Conservation (phyloP, 1,140 invertebrate genomes). For the Charaxes varanes region DNA sequence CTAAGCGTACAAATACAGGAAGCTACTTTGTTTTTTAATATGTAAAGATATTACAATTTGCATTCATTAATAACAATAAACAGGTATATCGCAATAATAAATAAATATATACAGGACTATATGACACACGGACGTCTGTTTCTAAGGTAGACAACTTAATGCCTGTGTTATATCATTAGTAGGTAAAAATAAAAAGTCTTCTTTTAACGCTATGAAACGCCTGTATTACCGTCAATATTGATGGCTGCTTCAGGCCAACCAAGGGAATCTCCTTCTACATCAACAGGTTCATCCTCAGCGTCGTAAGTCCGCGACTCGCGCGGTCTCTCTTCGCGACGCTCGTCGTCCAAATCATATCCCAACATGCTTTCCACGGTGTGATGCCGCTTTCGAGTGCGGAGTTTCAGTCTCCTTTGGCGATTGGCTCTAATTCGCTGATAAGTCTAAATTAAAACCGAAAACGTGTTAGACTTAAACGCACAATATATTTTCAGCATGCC, state of each 20-base stretch:
- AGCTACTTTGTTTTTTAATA: no score
- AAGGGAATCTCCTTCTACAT: slow-evolving; percentile 77
- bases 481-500: no score
- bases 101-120: no score
- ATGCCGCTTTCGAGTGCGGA: slow-evolving; percentile 77
- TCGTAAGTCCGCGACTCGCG: slow-evolving; percentile 47
- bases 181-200: no score
- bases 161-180: no score
- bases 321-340: slow-evolving; percentile 49
- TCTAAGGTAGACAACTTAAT: no score
- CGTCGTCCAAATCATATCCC: slow-evolving; percentile 63
- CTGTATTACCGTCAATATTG: slow-evolving; percentile 45
- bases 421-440: slow-evolving; percentile 82
- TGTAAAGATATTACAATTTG: no score
- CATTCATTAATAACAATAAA: neutral
- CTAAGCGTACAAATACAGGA: no score
- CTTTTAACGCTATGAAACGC: no score
- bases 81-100: neutral
- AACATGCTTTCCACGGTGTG: slow-evolving; percentile 76
- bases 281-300: slow-evolving; percentile 78
- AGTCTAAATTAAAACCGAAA: slow-evolving; percentile 56
- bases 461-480: no score
- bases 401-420: slow-evolving; percentile 77
- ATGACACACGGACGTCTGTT: no score
- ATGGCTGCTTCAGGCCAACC: slow-evolving; percentile 67